Conservation (phyloP, 2,113 vertebrate genomes). For the Callocephalon fimbriatum region DNA sequence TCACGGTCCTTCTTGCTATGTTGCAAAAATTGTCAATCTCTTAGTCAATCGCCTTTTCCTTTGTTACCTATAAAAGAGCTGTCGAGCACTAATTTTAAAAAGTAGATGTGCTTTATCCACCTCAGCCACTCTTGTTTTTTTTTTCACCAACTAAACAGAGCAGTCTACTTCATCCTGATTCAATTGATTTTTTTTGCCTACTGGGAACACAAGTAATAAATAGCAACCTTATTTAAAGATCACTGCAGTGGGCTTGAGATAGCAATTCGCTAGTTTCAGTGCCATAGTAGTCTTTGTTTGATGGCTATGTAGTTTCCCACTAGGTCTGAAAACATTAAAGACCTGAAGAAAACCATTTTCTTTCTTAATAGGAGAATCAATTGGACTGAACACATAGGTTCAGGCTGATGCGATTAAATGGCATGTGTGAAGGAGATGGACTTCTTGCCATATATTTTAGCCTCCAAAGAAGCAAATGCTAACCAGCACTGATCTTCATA, state of each 20-base stretch:
- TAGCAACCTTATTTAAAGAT: conserved; percentile 53
- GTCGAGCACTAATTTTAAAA: background rate
- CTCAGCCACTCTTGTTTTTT: background rate
- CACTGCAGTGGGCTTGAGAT: background rate
- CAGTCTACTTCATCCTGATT: conserved; percentile 12
- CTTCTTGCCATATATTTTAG: background rate
- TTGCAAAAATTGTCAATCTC: background rate
- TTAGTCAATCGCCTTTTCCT: background rate
- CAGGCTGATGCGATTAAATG: background rate
- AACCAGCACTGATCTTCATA: background rate
- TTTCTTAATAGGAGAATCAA: conserved; percentile 5
- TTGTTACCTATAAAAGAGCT: background rate
- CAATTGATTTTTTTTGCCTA: conserved; percentile 1
- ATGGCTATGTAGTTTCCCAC: background rate
- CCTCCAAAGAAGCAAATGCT: background rate
- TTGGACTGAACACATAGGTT: background rate
- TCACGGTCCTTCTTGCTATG: background rate
- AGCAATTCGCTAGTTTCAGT: background rate
- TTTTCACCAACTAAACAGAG: background rate
- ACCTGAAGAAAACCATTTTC: conserved; percentile 21
- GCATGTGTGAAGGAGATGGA: background rate
- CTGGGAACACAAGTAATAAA: conserved; percentile 36
- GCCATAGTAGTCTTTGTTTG: background rate
- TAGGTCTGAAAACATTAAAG: background rate
- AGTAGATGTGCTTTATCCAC: background rate